Base-by-base conservation (phyloP, 1,140 invertebrate genomes). In the Brachionus koreanus region DNA sequence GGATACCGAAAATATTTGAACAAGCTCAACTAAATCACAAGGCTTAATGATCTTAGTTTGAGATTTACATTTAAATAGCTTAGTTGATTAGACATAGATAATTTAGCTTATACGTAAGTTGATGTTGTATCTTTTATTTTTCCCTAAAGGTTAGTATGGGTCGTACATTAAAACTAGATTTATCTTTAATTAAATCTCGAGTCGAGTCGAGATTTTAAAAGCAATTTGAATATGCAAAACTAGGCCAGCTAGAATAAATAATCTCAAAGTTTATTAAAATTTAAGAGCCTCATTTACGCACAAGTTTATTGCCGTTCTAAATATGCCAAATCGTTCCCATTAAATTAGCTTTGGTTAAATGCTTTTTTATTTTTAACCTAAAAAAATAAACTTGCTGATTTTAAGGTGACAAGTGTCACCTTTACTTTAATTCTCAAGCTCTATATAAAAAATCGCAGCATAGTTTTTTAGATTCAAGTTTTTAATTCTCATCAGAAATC, bases 1-100 rank as follows among this genome's bases (percentile, higher is more conserved):
- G 33, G 33, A 69, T 69, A 7, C n/a, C 33, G 9, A 69, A 57
- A 57, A 19, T 69, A 69, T 69, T 69, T 69, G 39, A 69, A 69
- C 65, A 69, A 69, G 65, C 37, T 69, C 63, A 65, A 65, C 63
- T 33, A 65, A 33, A 12, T 33, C 63, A 39, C 33, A 39, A 39
- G 19, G 65, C 65, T 69, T 69, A 69, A 69, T 69, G 65, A 69
- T 69, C 65, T 69, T 69, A 39, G 65, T 16, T 69, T 23, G 37
- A 69, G 16, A 69, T 69, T 69, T 69, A 69, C 16, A 69, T 69
- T 69, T 69, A 69, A 69, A 39, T 37, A 69, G 33, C 65, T 69
- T 33, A 33, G 63, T 65, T 69, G 35, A 39, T 69, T 69, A 19
- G 37, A 39, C 33, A 69, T 16, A 69, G 65, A 16, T 57, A 19